Percentiles rank a stretch among this genome's conserved stretches.
Evolutionary conservation across 2,113 vertebrate species (phyloP).

Genomic region (Todiramphus chloris): DNA sequence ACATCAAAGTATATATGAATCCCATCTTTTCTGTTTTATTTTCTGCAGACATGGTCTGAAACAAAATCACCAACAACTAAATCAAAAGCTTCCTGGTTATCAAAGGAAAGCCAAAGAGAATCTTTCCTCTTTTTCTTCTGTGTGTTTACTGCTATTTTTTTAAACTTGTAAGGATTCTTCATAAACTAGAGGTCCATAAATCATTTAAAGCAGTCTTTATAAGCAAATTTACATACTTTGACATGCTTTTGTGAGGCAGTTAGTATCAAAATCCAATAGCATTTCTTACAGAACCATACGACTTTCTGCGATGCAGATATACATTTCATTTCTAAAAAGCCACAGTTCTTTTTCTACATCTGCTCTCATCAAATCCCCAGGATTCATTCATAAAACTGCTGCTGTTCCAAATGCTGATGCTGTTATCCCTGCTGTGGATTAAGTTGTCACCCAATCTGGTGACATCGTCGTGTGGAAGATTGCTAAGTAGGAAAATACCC

Average conservation of each 20-base stretch:
- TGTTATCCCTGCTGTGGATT: not conserved
- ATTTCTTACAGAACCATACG: constrained; percentile 24
- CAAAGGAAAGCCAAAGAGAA: constrained; percentile 25
- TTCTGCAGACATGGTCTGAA: constrained; percentile 64
- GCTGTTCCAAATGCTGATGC: constrained; percentile 13
- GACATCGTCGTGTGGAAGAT: not conserved
- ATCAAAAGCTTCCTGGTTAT: not conserved
- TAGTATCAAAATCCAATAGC: constrained; percentile 44
- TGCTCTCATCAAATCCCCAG: constrained; percentile 57
- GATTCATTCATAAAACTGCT: constrained; percentile 57
- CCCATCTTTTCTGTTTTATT: not conserved
- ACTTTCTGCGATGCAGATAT: constrained; percentile 40
- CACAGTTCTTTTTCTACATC: constrained; percentile 19
- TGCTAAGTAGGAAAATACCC: constrained; percentile 9
- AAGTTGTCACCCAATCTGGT: not conserved
- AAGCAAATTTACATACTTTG: constrained; percentile 65
- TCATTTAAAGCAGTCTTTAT: constrained; percentile 62
- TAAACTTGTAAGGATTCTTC: constrained; percentile 22
- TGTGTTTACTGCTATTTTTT: constrained; percentile 4
- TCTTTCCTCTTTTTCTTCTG: not conserved
- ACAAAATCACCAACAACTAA: not conserved
- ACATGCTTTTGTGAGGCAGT: constrained; percentile 72
- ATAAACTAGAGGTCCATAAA: constrained; percentile 35
- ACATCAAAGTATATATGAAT: constrained; percentile 55
- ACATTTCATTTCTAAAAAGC: constrained; percentile 26